These are phyloP conservation scores for Nephrotoma flavescens DNA, from an alignment of 2,888 invertebrate genomes.

Conservation along the genomic window DNA sequence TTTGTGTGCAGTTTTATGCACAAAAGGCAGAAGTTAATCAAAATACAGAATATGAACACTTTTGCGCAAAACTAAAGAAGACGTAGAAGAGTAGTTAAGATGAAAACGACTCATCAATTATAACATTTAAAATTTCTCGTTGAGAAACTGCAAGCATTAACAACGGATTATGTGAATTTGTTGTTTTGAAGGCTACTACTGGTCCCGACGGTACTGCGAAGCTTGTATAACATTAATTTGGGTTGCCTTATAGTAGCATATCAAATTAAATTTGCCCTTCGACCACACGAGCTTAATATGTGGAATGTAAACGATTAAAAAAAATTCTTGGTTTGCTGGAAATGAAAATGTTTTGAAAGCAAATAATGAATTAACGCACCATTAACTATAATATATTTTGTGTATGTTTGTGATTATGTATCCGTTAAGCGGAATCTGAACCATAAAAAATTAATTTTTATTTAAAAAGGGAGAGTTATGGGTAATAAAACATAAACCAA, in stretches of 20 bases:
- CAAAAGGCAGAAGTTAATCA: not conserved
- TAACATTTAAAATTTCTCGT: not conserved
- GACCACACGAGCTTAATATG: not conserved
- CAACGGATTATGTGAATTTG: not conserved
- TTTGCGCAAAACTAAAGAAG: not conserved
- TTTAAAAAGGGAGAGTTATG: not conserved
- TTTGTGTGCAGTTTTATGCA: not conserved
- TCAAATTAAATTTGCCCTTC: not conserved
- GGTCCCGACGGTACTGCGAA: not conserved
- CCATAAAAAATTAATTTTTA: not conserved
- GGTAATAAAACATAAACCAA: not conserved
- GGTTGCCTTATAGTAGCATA: not conserved
- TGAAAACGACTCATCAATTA: not conserved
- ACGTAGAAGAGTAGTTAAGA: not conserved
- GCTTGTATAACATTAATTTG: not conserved
- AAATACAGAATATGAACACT: not conserved
- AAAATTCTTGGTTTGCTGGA: not conserved
- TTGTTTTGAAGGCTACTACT: not conserved
- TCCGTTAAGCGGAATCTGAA: not conserved
- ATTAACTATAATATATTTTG: not conserved
- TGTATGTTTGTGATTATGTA: not conserved
- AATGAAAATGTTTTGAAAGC: not conserved
- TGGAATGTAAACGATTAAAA: too few species aligned
- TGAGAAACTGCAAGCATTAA: not conserved
- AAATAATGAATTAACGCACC: not conserved